Base-by-base conservation (phyloP, 2,113 vertebrate genomes). In the Arenaria interpres region DNA sequence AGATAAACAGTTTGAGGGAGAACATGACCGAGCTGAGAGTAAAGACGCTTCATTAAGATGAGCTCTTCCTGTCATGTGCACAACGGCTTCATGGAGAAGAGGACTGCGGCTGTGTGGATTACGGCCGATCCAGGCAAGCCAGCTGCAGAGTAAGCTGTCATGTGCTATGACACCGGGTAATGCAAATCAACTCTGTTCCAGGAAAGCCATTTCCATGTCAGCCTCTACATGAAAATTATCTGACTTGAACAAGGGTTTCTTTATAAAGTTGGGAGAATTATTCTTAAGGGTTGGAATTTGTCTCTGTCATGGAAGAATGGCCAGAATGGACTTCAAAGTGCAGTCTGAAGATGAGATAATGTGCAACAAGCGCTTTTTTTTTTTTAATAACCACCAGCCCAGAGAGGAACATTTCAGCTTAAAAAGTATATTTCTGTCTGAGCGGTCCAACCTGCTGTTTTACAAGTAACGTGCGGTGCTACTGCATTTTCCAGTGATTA, bases 121-220 rank as follows among this genome's bases (percentile, higher is more conserved):
- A 88, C 24, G 57, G 64, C 46, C 30, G 56, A 89, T 80, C 32
- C 84, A 92, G 84, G 85, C 81, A 69, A 90, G 57, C 57, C 22
- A 80, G 81, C 76, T 94, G 89, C 13, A 14, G 77, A 93, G 45
- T 90, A 92, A 96, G 84, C 84, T 97, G 94, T 93, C 88, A 59
- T 89, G 72, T 89, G 96, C 85, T 91, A 28, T 77, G 93, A 80
- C 89, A 90, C 93, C 4, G 3, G 75, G 64, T 95, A 97, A 96
- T 68, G 89, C 90, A 95, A 92, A 88, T 90, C 95, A 90, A 35
- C 83, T 77, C 86, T 37, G 23, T 64, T 93, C 75, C 79, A 79
- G 96, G 93, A 97, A 95, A 94, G 60, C 78, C 68, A 77, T 92
- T 95, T 88, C 87, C 60, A 33, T 73, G 87, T 94, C 88, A 94